Conservation (phyloP, 2,797 vertebrate species). For the Lepus oiostolus region DNA sequence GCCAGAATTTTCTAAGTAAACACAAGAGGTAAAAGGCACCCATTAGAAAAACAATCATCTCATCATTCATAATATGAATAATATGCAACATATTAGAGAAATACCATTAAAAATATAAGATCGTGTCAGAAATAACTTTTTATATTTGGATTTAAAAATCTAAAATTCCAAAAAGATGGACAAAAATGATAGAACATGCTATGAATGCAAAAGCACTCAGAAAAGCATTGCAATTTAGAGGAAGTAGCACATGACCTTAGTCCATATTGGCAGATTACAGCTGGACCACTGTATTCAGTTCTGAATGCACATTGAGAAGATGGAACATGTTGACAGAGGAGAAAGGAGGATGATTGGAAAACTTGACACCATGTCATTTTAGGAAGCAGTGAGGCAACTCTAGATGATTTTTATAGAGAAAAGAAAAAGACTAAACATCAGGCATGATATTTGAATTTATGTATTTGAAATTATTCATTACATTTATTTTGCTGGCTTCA, state of each 20-base stretch:
- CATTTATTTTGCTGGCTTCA: not conserved
- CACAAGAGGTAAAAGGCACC: not conserved
- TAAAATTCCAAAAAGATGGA: not conserved
- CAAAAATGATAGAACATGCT: not conserved
- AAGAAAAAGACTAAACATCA: not conserved
- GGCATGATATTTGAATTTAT: not conserved
- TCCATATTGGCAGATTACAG: not conserved
- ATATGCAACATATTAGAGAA: not conserved
- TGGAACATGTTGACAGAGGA: not conserved
- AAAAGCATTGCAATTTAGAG: slow-evolving; percentile 20
- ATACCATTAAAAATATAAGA: not conserved
- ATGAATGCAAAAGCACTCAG: not conserved
- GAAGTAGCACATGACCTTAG: not conserved
- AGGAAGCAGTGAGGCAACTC: not conserved
- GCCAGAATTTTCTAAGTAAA: not conserved
- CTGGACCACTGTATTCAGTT: not conserved
- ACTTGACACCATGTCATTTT: not conserved
- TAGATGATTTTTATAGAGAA: not conserved
- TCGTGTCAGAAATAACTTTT: not conserved
- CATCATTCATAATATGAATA: slow-evolving; percentile 27
- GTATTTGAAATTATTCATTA: slow-evolving; percentile 35
- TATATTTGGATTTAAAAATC: not conserved
- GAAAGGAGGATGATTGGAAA: slow-evolving; percentile 6
- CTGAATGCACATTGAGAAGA: slow-evolving; percentile 31
- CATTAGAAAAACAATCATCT: not conserved